Conservation (phyloP, 1,140 invertebrate species). For the Lutraria rhynchaena region DNA sequence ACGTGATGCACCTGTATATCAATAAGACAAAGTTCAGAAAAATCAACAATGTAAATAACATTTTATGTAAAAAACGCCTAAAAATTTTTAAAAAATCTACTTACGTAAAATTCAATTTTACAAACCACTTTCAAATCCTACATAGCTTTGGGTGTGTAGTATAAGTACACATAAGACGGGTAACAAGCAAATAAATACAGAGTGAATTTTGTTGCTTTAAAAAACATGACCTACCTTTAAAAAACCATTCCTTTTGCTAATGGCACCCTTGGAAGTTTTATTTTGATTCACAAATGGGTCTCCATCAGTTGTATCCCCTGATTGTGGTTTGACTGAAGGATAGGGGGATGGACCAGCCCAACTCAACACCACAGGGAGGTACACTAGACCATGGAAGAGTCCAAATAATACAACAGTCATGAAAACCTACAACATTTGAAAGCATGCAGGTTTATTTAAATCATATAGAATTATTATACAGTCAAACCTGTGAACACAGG, state of each 20-base stretch:
- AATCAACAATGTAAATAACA: no score
- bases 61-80: no score
- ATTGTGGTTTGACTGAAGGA: background rate
- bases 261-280: background rate
- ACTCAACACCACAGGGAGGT: slow-evolving; percentile 85
- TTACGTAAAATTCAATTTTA: no score
- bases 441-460: background rate
- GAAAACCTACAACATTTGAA: slow-evolving; percentile 80
- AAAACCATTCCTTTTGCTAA: slow-evolving; percentile 13
- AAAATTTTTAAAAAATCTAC: no score
- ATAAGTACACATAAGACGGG: no score
- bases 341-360: slow-evolving; percentile 83
- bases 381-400: slow-evolving; percentile 85
- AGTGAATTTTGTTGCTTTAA: no score
- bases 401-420: slow-evolving; percentile 85
- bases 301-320: background rate
- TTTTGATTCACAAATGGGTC: background rate
- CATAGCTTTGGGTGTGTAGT: no score
- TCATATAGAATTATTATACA: background rate
- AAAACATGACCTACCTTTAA: slow-evolving; percentile 6
- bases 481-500: no score
- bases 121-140: no score
- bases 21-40: no score
- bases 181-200: no score
- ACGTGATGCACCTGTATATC: no score